Evolutionary conservation across 1,140 invertebrate genomes (phyloP).

Genomic region (Apocrypta bakeri): DNA sequence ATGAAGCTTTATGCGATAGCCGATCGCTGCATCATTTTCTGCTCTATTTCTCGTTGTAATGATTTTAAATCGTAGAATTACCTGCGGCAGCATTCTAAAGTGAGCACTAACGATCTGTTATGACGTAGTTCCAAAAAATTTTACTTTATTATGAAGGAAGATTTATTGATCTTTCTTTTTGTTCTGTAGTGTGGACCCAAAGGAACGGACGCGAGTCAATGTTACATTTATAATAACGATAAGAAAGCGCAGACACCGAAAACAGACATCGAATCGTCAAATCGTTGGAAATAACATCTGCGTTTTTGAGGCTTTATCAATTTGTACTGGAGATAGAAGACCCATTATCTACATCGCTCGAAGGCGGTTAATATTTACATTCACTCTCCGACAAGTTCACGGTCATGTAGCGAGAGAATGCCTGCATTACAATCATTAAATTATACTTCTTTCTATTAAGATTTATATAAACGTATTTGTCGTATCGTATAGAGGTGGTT

Average conservation of each 20-base stretch:
- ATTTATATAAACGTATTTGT: not conserved
- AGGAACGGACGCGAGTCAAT: not conserved
- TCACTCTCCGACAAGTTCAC: not conserved
- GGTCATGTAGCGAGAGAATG: not conserved
- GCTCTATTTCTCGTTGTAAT: too few relatives aligned
- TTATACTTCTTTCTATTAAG: not conserved
- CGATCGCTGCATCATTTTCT: too few relatives aligned
- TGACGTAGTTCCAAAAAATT: not conserved
- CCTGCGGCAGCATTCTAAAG: too few relatives aligned
- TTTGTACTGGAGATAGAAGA: constrained; percentile 4
- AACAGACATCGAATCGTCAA: not conserved
- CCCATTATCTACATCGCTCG: not conserved
- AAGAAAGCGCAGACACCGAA: not conserved
- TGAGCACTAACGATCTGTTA: not conserved
- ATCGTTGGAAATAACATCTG: not conserved
- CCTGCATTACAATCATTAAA: not conserved
- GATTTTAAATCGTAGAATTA: not conserved
- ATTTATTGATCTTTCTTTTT: not conserved
- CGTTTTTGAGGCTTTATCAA: not conserved
- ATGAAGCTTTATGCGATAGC: not conserved
- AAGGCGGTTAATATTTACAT: not conserved
- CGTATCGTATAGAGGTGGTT: not conserved
- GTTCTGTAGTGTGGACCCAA: not conserved
- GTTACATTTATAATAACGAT: not conserved
- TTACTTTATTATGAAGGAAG: not conserved